A percentile compares a stretch with the other conserved stretches of the same genome.
These are phyloP conservation scores for Diglossa cyanea DNA, from an alignment of 2,797 vertebrate species.

Conservation along the genomic window DNA sequence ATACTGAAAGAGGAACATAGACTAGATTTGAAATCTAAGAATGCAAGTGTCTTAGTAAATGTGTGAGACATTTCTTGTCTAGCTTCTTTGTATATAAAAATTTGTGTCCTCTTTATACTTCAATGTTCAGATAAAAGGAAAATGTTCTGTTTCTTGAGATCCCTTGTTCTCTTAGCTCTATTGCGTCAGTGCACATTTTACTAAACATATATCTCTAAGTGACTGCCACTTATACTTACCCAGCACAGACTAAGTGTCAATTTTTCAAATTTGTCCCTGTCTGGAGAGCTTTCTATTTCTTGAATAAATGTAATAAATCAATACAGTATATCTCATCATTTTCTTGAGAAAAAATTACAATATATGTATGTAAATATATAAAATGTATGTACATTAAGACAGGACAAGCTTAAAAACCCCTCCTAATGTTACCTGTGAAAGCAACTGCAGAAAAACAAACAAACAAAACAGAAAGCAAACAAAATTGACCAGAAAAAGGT, in stretches of 20 bases:
- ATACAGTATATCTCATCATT: background rate
- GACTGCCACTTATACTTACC: background rate
- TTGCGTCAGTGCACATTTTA: background rate
- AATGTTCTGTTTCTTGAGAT: background rate
- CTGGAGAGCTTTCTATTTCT: background rate
- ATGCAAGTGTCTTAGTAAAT: background rate
- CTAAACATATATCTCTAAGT: background rate
- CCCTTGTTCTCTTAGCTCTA: background rate
- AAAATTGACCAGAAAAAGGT: background rate
- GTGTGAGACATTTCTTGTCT: background rate
- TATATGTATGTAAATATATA: too few relatives aligned
- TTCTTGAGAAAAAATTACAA: background rate
- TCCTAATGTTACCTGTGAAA: background rate
- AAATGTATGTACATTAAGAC: background rate
- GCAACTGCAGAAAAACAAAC: background rate
- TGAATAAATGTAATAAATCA: background rate
- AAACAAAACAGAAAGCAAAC: rapidly evolving
- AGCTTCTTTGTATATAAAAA: background rate
- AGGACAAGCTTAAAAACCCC: rapidly evolving
- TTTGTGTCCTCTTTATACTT: background rate
- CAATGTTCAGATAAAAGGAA: background rate
- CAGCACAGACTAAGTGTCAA: background rate
- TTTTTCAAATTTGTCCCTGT: background rate
- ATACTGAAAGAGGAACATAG: background rate
- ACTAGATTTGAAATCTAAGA: background rate